A percentile compares a stretch with the other conserved stretches of the same genome.
Evolutionary conservation across 2,113 vertebrate genomes (phyloP).

Genomic region (Passer montanus): DNA sequence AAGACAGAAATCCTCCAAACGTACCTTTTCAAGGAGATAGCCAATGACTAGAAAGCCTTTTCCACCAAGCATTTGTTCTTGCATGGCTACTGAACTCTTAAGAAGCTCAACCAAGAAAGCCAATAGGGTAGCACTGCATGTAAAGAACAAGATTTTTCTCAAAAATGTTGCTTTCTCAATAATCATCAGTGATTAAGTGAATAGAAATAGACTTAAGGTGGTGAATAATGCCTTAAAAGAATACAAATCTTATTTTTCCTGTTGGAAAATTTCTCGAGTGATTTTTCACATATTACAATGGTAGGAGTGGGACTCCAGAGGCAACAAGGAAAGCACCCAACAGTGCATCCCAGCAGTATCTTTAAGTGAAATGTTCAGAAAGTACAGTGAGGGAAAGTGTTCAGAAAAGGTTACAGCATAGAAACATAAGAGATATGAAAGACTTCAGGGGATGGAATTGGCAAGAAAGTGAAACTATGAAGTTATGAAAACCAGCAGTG

Average conservation of each 20-base stretch:
- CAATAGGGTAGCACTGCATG: constrained; percentile 89
- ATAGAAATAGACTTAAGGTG: not conserved
- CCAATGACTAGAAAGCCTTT: constrained; percentile 98
- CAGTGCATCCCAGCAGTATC: not conserved
- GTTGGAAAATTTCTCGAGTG: not conserved
- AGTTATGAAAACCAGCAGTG: not conserved
- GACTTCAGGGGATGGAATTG: not conserved
- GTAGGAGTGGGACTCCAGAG: not conserved
- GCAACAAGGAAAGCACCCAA: not conserved
- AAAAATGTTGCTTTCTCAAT: not conserved
- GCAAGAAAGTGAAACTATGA: not conserved
- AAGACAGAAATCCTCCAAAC: not conserved
- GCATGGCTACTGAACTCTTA: constrained; percentile 98
- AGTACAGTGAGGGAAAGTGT: not conserved
- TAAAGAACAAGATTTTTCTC: constrained; percentile 62
- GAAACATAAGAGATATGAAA: not conserved
- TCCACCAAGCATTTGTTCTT: constrained; percentile 96
- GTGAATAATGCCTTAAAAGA: not conserved
- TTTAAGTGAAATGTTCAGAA: not conserved
- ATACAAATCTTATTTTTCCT: not conserved
- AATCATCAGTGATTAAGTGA: not conserved
- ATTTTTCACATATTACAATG: not conserved
- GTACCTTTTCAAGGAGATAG: constrained; percentile 95
- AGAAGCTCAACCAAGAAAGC: constrained; percentile 93
- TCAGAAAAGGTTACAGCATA: not conserved